A percentile compares a stretch with the other conserved stretches of the same genome.
Conservation (phyloP, 2,797 vertebrate genomes). For the Cuniculus paca region DNA sequence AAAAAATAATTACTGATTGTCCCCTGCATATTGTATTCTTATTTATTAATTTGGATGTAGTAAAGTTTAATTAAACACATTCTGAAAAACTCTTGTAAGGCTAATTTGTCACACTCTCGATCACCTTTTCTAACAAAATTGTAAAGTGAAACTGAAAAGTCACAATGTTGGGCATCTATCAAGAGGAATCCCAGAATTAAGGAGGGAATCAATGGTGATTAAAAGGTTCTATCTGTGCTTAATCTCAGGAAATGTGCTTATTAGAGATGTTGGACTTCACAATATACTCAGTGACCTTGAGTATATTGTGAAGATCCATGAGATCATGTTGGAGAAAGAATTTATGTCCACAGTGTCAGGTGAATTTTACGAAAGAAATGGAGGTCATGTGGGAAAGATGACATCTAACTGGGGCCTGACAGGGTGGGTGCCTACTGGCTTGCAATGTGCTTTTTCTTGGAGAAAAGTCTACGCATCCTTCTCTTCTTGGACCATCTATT, state of each 20-base stretch:
- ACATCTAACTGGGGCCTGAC: neutral
- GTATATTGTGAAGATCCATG: neutral
- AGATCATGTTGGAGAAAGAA: neutral
- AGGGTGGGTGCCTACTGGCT: neutral
- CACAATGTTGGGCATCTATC: neutral
- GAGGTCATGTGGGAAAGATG: neutral
- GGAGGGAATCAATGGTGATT: neutral
- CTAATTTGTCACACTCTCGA: neutral
- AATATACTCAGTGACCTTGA: neutral
- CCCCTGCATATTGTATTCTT: neutral
- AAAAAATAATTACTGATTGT: neutral
- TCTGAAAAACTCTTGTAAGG: neutral
- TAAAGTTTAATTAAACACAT: slow-evolving; percentile 18
- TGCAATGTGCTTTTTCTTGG: neutral
- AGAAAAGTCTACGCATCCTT: neutral
- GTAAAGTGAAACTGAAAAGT: neutral
- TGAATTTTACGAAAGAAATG: neutral
- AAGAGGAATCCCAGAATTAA: neutral
- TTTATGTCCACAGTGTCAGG: neutral
- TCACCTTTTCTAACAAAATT: neutral
- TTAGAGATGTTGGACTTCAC: neutral
- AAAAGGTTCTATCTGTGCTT: neutral
- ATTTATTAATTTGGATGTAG: neutral
- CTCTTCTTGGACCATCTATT: neutral
- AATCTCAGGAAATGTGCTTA: slow-evolving; percentile 4